A percentile compares a stretch with the other conserved stretches of the same genome.
phyloP scores from a whole-genome alignment of 2,888 invertebrate genomes.

The Ephialtes manifestator region DNA sequence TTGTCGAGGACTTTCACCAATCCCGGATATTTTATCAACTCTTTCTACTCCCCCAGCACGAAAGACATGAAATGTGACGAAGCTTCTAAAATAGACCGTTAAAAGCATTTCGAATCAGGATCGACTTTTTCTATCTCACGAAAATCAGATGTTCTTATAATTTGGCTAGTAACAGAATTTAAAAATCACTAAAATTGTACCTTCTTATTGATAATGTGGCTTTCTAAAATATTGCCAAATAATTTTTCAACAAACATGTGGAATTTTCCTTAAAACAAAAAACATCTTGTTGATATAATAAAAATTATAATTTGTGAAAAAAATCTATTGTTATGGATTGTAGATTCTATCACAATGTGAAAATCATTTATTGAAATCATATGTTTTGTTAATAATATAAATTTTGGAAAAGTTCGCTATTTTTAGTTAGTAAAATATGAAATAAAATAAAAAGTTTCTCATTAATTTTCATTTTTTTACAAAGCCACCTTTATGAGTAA shows the following conservation, averaged over 20 bases:
- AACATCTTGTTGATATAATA: no score
- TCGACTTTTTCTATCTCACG: background rate
- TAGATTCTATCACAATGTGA: no score
- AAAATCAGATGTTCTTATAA: background rate
- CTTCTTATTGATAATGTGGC: background rate
- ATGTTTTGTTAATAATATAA: background rate
- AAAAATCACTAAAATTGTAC: background rate
- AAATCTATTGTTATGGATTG: no score
- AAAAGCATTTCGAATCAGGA: background rate
- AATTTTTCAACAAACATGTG: no score
- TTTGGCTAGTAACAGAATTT: background rate
- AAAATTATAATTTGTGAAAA: no score
- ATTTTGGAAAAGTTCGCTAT: background rate
- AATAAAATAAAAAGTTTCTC: no score
- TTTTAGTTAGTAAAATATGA: background rate
- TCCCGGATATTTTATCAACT: background rate
- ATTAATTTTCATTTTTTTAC: no score
- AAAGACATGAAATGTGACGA: no score
- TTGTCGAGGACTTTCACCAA: constrained; percentile 9
- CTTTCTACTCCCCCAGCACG: background rate
- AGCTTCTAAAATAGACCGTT: background rate
- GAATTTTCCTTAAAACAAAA: no score
- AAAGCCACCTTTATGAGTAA: no score
- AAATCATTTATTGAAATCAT: no score
- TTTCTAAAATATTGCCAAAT: background rate